A percentile compares a stretch with the other conserved stretches of the same genome.
phyloP scores from a whole-genome alignment of 2,888 invertebrate species.

The Liodrosophila aerea region DNA sequence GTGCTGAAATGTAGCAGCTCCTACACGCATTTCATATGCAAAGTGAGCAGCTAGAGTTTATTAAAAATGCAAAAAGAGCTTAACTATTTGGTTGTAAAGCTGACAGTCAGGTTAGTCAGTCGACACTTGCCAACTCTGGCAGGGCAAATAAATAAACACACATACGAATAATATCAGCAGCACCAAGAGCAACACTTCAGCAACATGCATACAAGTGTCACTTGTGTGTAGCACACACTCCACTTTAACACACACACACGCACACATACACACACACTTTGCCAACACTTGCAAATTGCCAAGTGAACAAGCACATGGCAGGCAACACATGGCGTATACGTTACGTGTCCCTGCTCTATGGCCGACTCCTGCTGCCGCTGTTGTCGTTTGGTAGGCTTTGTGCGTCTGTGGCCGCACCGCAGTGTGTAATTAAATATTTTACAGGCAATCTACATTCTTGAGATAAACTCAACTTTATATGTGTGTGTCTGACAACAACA shows the following conservation, averaged over 20 bases:
- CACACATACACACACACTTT: constrained; percentile 54
- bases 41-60: constrained; percentile 62
- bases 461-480: constrained; percentile 72
- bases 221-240: constrained; percentile 73
- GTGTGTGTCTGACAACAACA: constrained; percentile 30
- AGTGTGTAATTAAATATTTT: constrained; percentile 78
- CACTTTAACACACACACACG: constrained; percentile 58
- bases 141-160: constrained; percentile 70
- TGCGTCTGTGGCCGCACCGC: constrained; percentile 54
- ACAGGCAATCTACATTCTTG: constrained; percentile 79
- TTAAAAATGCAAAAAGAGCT: constrained; percentile 73
- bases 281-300: constrained; percentile 75
- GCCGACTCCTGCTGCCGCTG: constrained; percentile 16
- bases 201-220: constrained; percentile 72
- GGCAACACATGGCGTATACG: constrained; percentile 49
- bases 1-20: constrained; percentile 38
- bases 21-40: constrained; percentile 58
- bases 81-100: constrained; percentile 67
- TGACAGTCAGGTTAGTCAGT: constrained; percentile 47
- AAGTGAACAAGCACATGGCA: constrained; percentile 62
- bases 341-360: constrained; percentile 34
- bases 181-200: constrained; percentile 22
- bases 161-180: constrained; percentile 4
- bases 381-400: constrained; percentile 29
- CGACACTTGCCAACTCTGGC: constrained; percentile 38